Base-by-base conservation (phyloP, 2,113 vertebrate genomes). In the Hypanus sabinus region DNA sequence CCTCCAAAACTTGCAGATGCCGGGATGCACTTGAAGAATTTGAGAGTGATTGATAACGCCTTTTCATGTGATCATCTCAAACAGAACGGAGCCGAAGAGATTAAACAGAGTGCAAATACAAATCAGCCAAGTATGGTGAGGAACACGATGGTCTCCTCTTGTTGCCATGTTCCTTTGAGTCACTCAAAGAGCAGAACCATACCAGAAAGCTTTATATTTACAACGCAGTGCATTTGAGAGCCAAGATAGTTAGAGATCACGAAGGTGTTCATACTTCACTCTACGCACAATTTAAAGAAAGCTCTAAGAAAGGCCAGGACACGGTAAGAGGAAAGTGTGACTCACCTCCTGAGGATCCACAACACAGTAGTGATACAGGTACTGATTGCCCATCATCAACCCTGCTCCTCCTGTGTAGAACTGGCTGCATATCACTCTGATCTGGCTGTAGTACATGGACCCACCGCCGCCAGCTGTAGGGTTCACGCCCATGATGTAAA, bases 291-390 rank as follows among this genome's bases (percentile, higher is more conserved):
- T 27, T 57, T 5, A 22, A 22, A 81, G 79, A 76, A 4, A 12
- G 30, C 10, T 83, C 46, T 83, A 57, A 20, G 8, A 55, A 83
- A 83, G 38, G 20, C 22, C 93, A 65, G 3, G 8, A 30, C 55
- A 85, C 60, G 20, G 27, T 70, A 93, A 27, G 36, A 65, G 55
- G 16, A 30, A 55, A 88, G 16, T 0, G 57, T 77, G 94, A 76
- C 94, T 94, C 94, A 97, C 98, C 97, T 98, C 98, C 94, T 98
- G 97, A 0, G 98, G 97, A 94, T 98, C 98, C 96, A 98, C 98
- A 55, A 96, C 97, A 95, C 98, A 98, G 96, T 98, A 98, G 95
- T 98, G 98, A 94, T 98, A 96, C 88, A 98, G 96, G 95, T 98
- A 98, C 94, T 98, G 97, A 95, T 96, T 97, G 93, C 96, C 96